These are phyloP conservation scores for Candoia aspera DNA, from an alignment of 2,113 vertebrate species.

Conservation along the genomic window DNA sequence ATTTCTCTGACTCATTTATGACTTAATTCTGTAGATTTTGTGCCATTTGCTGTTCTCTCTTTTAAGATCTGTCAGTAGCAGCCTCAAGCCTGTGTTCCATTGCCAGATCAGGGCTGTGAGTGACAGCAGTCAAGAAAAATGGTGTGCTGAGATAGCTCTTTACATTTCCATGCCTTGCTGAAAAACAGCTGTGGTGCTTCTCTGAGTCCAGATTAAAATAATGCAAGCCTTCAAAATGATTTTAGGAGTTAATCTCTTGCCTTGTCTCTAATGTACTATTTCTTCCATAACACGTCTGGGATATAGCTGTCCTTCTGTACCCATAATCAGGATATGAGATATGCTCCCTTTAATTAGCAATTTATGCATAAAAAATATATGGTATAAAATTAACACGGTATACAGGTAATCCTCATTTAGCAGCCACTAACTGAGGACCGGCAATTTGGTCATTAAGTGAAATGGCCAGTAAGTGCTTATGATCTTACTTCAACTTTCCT, in stretches of 20 bases:
- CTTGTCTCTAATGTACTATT: not conserved
- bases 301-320: not conserved
- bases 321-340: not conserved
- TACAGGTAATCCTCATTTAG: not conserved
- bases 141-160: too few relatives aligned
- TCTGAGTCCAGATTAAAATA: not conserved
- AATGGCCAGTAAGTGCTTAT: too few relatives aligned
- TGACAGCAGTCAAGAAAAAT: conserved; percentile 1
- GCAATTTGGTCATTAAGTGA: not conserved
- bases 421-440: not conserved
- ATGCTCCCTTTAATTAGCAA: not conserved
- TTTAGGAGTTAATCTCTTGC: not conserved
- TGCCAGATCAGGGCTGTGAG: not conserved
- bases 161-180: not conserved
- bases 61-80: not conserved
- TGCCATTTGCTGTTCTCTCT: not conserved
- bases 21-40: not conserved
- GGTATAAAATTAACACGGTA: not conserved
- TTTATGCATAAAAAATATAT: not conserved
- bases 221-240: not conserved
- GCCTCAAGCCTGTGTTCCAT: not conserved
- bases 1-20: not conserved
- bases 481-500: not conserved
- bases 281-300: not conserved
- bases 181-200: not conserved